Evolutionary conservation across 1,140 invertebrate genomes (phyloP).

Genomic region (Pseudomyrmex flavicornis): DNA sequence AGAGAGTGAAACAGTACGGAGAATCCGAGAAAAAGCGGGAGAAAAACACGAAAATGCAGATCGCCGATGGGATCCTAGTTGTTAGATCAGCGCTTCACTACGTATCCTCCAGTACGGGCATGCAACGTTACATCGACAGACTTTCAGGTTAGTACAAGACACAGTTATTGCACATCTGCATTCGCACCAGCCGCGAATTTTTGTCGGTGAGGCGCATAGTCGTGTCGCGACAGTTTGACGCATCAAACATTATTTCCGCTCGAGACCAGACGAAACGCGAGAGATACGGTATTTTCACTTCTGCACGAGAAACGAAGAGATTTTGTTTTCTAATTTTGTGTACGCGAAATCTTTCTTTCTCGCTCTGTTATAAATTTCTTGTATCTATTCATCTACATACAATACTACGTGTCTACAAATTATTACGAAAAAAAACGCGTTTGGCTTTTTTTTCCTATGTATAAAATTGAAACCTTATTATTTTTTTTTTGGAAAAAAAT

Average conservation of each 20-base stretch:
- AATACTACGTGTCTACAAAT: not conserved
- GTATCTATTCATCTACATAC: no score
- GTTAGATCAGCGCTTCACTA: constrained; percentile 60
- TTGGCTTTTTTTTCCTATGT: no score
- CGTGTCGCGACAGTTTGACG: constrained; percentile 44
- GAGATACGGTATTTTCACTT: not conserved
- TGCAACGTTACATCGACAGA: constrained; percentile 81
- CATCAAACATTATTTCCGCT: constrained; percentile 26
- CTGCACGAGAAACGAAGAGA: not conserved
- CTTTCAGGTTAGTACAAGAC: constrained; percentile 80
- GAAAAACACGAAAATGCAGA: constrained; percentile 75
- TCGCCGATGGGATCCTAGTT: constrained; percentile 74
- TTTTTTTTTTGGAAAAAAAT: no score
- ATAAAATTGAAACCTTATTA: no score
- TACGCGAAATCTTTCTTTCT: not conserved
- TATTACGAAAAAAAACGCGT: not conserved
- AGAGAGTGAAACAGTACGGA: constrained; percentile 11
- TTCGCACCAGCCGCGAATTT: constrained; percentile 14
- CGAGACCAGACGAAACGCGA: not conserved
- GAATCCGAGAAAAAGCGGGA: constrained; percentile 66
- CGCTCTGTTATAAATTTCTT: not conserved
- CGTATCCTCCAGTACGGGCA: constrained; percentile 76
- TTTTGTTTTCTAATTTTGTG: not conserved
- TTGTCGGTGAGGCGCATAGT: constrained; percentile 27
- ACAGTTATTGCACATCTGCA: constrained; percentile 27